Evolutionary conservation across 2,888 invertebrate genomes (phyloP), one percentile per base, ranked within the genome.

Genomic region (Chrysodeixis includens): DNA sequence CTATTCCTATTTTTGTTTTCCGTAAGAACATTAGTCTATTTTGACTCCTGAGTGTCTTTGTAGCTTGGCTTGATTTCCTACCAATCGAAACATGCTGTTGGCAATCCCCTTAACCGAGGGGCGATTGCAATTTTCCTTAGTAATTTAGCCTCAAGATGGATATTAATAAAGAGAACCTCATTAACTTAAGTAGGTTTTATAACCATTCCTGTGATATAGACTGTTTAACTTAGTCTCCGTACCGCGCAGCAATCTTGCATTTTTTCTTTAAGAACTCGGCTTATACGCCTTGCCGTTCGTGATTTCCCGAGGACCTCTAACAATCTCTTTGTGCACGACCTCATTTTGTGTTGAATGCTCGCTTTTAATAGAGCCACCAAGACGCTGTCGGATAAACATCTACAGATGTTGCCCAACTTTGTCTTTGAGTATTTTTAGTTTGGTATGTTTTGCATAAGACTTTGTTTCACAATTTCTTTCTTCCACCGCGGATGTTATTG

Each of bases 261-360:
- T 83, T 82, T 83, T 73, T 65, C 69, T 71, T 61, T 59, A 58
- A 74, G 58, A 76, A 60, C 73, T 67, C 57, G 59, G 72, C 79
- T 71, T 59, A 76, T 70, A 78, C 78, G 74, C 58, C 69, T 68
- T 64, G 70, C 79, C 72, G 83, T 79, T 89, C 88, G 87, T 90
- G 90, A 90, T 91, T 86, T 90, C 85, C 87, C 83, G 86, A 88
- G 90, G 88, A 89, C 83, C 82, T 78, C 87, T 90, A 91, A 91
- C 89, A 89, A 90, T 90, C 89, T 88, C 88, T 89, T 90, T 88
- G 88, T 90, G 87, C 88, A 86, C 90, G 92, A 91, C 92, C 92
- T 91, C 91, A 88, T 91, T 91, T 88, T 83, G 85, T 80, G 78
- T 78, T 89, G 89, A 91, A 90, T 87, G 82, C 87, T 72, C 83